These are phyloP conservation scores for Marronus borbonicus DNA, from an alignment of 2,888 invertebrate genomes.

Conservation along the genomic window DNA sequence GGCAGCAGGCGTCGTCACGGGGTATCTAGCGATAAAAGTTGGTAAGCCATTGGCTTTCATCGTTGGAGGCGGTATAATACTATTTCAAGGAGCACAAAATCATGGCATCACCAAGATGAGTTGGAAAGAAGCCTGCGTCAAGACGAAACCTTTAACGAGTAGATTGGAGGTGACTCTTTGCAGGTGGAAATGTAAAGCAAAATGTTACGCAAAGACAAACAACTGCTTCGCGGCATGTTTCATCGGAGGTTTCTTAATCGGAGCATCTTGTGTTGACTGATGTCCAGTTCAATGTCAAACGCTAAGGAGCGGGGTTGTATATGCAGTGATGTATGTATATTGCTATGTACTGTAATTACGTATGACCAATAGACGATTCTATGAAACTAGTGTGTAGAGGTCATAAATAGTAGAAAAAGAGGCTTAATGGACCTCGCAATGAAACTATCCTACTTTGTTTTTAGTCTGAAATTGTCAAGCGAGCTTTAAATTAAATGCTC, in stretches of 20 bases:
- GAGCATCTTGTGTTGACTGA: not conserved
- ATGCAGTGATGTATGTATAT: not conserved
- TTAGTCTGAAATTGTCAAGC: too few species aligned
- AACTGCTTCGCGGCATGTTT: slow-evolving; percentile 44
- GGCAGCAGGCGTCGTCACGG: slow-evolving; percentile 71
- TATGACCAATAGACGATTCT: too few species aligned
- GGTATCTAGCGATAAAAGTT: slow-evolving; percentile 86
- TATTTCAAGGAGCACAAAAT: slow-evolving; percentile 87
- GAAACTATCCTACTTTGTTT: too few species aligned
- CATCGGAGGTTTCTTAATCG: slow-evolving; percentile 47
- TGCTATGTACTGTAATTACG: not conserved
- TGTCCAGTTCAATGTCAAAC: not conserved
- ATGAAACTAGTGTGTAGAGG: too few species aligned
- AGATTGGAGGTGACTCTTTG: slow-evolving; percentile 79
- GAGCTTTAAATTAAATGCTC: too few species aligned
- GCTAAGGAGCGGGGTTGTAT: not conserved
- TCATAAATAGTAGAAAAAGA: too few species aligned
- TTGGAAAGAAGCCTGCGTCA: slow-evolving; percentile 86
- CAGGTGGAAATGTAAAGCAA: slow-evolving; percentile 72
- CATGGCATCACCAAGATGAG: slow-evolving; percentile 89
- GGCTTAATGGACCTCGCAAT: too few species aligned
- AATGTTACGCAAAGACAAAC: slow-evolving; percentile 29
- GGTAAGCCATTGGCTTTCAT: slow-evolving; percentile 89
- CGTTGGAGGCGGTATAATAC: slow-evolving; percentile 86
- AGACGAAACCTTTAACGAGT: slow-evolving; percentile 82